Evolutionary conservation across 1,140 invertebrate species (phyloP).

Genomic region (Aethina tumida): DNA sequence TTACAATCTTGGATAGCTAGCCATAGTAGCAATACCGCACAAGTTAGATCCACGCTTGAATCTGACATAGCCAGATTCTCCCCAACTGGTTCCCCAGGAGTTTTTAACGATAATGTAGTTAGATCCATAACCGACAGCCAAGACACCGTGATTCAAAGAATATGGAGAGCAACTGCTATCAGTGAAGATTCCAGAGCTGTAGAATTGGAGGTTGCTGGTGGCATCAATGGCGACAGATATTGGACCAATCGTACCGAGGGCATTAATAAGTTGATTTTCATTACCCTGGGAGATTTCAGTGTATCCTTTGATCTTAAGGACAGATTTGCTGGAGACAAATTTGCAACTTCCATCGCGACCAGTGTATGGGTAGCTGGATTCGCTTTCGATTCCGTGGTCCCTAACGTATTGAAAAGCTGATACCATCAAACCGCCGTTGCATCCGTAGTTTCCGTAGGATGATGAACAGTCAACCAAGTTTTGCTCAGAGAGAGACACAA

Average conservation of each 20-base stretch:
- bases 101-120: slow-evolving; percentile 36
- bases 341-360: slow-evolving; percentile 11
- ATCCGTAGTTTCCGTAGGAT: slow-evolving; percentile 58
- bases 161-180: slow-evolving; percentile 25
- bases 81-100: slow-evolving; percentile 47
- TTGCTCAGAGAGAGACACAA: slow-evolving; percentile 91
- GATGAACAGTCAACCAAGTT: slow-evolving; percentile 91
- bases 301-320: slow-evolving; percentile 33
- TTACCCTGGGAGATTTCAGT: slow-evolving; percentile 40
- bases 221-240: slow-evolving; percentile 87
- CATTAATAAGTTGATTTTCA: slow-evolving; percentile 56
- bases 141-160: slow-evolving; percentile 22
- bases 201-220: slow-evolving; percentile 15
- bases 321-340: slow-evolving; percentile 32
- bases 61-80: slow-evolving; percentile 52
- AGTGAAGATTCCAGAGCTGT: slow-evolving; percentile 40
- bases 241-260: slow-evolving; percentile 81
- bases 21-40: slow-evolving; percentile 55
- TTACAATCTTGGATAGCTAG: slow-evolving; percentile 46
- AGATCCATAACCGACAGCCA: slow-evolving; percentile 23
- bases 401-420: slow-evolving; percentile 51
- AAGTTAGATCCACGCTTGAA: slow-evolving; percentile 51
- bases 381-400: slow-evolving; percentile 57
- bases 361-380: slow-evolving; percentile 44
- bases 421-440: slow-evolving; percentile 55